A percentile compares a stretch with the other conserved stretches of the same genome.
These are phyloP conservation scores for Sinonovacula constricta DNA, from an alignment of 1,140 invertebrate species.

Conservation along the genomic window DNA sequence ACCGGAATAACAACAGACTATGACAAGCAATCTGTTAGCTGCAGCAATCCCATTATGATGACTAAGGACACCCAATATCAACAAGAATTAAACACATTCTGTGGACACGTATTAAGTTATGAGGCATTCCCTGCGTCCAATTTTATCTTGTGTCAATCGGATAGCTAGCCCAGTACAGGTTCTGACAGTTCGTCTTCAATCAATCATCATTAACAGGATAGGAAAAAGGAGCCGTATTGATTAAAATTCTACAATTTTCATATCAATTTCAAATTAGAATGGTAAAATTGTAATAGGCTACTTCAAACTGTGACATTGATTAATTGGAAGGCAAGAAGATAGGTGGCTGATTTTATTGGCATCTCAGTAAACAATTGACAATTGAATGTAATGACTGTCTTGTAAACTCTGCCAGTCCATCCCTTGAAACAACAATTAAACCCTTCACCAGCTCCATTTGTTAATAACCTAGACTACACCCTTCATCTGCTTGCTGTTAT, in stretches of 20 bases:
- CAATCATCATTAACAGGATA: conserved; percentile 49
- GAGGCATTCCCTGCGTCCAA: neutral
- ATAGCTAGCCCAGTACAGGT: neutral
- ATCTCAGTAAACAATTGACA: neutral
- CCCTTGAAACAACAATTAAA: no score
- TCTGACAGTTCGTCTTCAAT: neutral
- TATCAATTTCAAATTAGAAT: conserved; percentile 55
- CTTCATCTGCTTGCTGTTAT: no score
- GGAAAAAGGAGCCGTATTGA: conserved; percentile 35
- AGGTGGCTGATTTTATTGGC: neutral
- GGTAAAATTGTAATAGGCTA: conserved; percentile 29
- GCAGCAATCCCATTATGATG: no score
- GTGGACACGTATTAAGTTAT: neutral
- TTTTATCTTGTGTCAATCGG: neutral
- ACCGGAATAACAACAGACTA: no score
- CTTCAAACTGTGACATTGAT: conserved; percentile 33
- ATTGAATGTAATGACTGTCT: neutral
- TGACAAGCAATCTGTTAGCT: no score
- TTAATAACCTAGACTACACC: no score
- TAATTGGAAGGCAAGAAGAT: conserved; percentile 21
- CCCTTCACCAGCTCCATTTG: no score
- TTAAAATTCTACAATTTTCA: conserved; percentile 54
- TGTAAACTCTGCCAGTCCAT: no score
- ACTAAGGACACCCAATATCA: no score
- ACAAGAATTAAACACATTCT: no score